phyloP scores from a whole-genome alignment of 2,113 vertebrate genomes.

The Alaudala cheleensis region DNA sequence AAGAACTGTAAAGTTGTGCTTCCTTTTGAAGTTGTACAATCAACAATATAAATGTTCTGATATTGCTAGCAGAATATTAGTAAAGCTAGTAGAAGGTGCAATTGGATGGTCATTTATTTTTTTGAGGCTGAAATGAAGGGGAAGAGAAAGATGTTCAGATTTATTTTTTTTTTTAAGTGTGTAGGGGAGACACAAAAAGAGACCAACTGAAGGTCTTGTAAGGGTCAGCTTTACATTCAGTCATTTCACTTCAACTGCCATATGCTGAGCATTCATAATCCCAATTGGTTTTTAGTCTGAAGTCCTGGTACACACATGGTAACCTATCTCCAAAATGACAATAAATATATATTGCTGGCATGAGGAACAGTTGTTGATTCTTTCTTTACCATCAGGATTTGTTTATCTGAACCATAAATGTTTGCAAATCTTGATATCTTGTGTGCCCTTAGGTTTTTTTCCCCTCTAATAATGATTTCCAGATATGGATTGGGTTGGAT shows the following conservation, averaged over 20 bases:
- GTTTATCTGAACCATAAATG: background rate
- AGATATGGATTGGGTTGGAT: background rate
- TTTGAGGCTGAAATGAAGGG: background rate
- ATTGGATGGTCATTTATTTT: background rate
- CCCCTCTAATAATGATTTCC: background rate
- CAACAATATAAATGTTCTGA: background rate
- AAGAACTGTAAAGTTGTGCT: background rate
- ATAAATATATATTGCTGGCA: slow-evolving; percentile 70
- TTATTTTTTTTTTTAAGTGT: background rate
- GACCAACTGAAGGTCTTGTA: background rate
- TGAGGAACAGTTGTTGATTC: background rate
- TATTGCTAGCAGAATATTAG: background rate
- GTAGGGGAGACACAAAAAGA: background rate
- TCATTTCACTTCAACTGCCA: background rate
- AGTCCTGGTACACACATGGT: slow-evolving; percentile 41
- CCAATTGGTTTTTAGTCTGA: background rate
- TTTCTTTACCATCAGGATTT: background rate
- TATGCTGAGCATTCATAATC: background rate
- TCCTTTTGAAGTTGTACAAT: background rate
- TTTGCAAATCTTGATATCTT: background rate
- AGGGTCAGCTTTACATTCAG: background rate
- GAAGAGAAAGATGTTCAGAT: background rate
- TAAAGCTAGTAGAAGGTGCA: background rate
- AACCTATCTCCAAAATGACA: slow-evolving; percentile 57
- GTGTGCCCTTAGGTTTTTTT: background rate